A percentile compares a stretch with the other conserved stretches of the same genome.
Evolutionary conservation across 2,888 invertebrate species (phyloP).

Genomic region (Capitulum mitella): DNA sequence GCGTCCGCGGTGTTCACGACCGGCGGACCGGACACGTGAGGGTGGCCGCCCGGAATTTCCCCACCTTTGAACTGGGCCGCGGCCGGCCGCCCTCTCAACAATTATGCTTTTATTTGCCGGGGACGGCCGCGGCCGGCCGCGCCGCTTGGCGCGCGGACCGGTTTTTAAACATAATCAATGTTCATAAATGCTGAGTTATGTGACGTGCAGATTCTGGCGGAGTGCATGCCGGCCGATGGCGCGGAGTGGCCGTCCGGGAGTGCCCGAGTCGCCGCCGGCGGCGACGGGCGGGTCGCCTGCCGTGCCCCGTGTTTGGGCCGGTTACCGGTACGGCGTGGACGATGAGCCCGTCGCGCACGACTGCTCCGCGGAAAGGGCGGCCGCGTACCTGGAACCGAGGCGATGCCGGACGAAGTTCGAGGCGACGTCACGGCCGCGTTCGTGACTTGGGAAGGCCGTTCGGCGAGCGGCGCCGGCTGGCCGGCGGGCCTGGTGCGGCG

Average conservation of each 20-base stretch:
- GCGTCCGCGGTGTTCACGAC: too few species aligned
- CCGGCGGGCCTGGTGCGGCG: too few species aligned
- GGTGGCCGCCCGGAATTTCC: neutral
- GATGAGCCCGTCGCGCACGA: too few species aligned
- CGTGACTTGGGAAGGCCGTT: too few species aligned
- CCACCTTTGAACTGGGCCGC: neutral
- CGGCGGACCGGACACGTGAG: neutral
- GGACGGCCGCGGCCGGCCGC: conserved; percentile 6
- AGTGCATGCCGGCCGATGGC: neutral
- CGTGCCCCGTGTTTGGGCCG: too few species aligned
- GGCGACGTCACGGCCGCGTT: too few species aligned
- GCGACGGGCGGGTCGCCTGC: neutral
- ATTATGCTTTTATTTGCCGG: conserved; percentile 2
- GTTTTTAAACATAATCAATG: conserved; percentile 5
- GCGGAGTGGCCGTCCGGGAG: neutral
- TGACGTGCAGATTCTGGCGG: neutral
- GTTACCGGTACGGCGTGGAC: too few species aligned
- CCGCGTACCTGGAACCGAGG: too few species aligned
- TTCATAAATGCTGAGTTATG: neutral
- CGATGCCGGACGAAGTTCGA: too few species aligned
- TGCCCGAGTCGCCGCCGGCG: neutral
- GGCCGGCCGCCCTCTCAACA: neutral
- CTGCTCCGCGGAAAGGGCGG: too few species aligned
- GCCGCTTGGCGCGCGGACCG: neutral
- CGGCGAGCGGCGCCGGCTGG: too few species aligned